Percentiles rank a stretch among this genome's conserved stretches.
Evolutionary conservation across 2,797 vertebrate genomes (phyloP).

Genomic region (Siniperca undulata): DNA sequence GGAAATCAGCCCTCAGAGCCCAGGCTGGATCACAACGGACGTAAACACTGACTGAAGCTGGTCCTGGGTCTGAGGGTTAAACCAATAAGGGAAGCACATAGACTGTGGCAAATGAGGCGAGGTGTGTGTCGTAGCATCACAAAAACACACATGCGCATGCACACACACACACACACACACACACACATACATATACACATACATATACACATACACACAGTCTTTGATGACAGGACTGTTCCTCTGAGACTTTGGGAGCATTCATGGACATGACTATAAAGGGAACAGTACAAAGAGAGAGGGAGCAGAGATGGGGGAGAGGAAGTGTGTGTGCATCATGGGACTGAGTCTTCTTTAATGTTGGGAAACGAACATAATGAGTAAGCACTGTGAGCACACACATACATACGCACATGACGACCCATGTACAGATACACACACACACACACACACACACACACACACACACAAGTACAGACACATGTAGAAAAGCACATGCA

Average conservation of each 20-base stretch:
- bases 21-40: slow-evolving; percentile 65
- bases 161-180: slow-evolving; percentile 39
- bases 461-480: slow-evolving; percentile 48
- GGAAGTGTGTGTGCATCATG: slow-evolving; percentile 67
- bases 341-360: slow-evolving; percentile 77
- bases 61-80: slow-evolving; percentile 73
- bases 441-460: slow-evolving; percentile 63
- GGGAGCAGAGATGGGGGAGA: slow-evolving; percentile 35
- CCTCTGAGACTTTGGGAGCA: slow-evolving; percentile 62
- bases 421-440: slow-evolving; percentile 64
- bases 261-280: slow-evolving; percentile 65
- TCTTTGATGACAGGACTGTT: slow-evolving; percentile 62
- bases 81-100: slow-evolving; percentile 66
- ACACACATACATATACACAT: slow-evolving; percentile 49
- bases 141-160: slow-evolving; percentile 53
- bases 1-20: slow-evolving; percentile 69
- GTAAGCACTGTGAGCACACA: slow-evolving; percentile 83
- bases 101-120: slow-evolving; percentile 70
- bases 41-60: slow-evolving; percentile 74
- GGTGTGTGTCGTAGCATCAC: slow-evolving; percentile 73
- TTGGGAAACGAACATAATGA: slow-evolving; percentile 73
- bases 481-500: slow-evolving; percentile 67
- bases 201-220: slow-evolving; percentile 55
- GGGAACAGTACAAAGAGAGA: slow-evolving; percentile 59
- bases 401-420: slow-evolving; percentile 49